Conservation (phyloP, 2,888 invertebrate genomes). For the Acrobeloides nanus region DNA sequence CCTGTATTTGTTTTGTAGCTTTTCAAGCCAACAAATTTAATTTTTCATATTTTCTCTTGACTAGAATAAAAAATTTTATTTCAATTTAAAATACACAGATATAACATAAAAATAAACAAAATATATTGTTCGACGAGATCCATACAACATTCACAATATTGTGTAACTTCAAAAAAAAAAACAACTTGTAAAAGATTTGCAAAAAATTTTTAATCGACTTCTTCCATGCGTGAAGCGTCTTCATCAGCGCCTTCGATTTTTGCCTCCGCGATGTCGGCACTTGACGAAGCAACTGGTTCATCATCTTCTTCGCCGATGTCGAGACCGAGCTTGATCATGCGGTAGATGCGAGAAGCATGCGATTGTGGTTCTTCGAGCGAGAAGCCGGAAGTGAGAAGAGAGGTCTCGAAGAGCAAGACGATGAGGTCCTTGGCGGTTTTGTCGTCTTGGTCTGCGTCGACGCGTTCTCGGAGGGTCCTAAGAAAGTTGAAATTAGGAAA, state of each 20-base stretch:
- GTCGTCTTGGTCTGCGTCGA: slow-evolving; percentile 92
- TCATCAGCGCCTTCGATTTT: slow-evolving; percentile 79
- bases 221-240: slow-evolving; percentile 95
- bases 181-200: no score
- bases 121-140: no score
- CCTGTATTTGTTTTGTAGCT: no score
- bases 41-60: no score
- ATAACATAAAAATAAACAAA: no score
- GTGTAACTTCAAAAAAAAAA: no score
- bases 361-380: slow-evolving; percentile 79
- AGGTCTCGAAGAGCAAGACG: slow-evolving; percentile 87
- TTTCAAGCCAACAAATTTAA: no score
- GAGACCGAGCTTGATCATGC: slow-evolving; percentile 97
- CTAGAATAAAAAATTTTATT: no score
- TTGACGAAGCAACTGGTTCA: slow-evolving; percentile 58
- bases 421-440: slow-evolving; percentile 93
- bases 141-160: no score
- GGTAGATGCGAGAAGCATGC: slow-evolving; percentile 86
- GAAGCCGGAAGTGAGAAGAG: slow-evolving; percentile 90
- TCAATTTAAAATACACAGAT: no score
- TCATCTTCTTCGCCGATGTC: slow-evolving; percentile 80
- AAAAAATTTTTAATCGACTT: slow-evolving; percentile 97
- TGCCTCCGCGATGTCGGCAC: slow-evolving; percentile 22
- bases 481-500: slow-evolving; percentile 15
- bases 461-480: slow-evolving; percentile 62